Base-by-base conservation (phyloP, 1,140 invertebrate species). In the Odontomachus brunneus region DNA sequence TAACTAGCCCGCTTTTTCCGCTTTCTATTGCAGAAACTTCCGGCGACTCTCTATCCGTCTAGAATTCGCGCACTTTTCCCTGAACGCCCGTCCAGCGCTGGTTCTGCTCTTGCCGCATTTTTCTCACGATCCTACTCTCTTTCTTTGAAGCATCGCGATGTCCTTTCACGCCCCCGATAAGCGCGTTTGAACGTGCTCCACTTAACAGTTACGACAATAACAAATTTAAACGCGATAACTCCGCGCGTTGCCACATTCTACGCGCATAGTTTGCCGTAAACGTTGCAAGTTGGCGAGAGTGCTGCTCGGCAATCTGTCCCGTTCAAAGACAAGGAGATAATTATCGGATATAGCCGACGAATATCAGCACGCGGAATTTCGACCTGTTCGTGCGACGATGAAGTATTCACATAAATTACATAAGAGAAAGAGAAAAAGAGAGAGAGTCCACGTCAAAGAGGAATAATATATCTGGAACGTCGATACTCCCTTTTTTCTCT, bases 341-440 rank as follows among this genome's bases (percentile, higher is more conserved):
- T 85, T 85, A 72, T 65, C 33, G n/a, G 51, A 59, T 71, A 14
- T 44, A 69, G 38, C 51, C 51, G 53, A 33, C 33, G n/a, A 85
- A 63, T 49, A 85, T 71, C 60, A 38, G 55, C n/a, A 14, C 78
- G 60, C 9, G 48, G 19, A 74, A 73, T 82, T 82, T 74, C 48
- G n/a, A 63, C 15, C 19, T 81, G 55, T 59, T 26, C 76, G 53
- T 17, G 15, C 11, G 2, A 19, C 24, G 11, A 5, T 17, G 5
- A 81, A 57, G 66, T 81, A 59, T 67, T 71, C 44, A 22, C 51
- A 72, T 81, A 72, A 81, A 81, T 72, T 38, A 59, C 14, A 14
- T 59, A 11, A 44, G 38, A 44, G 38, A 44, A 11, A 44, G 62
- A 65, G 62, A 65, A 17, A 15, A 17, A 29, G 9, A 44, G 24